Conservation (phyloP, 2,888 invertebrate genomes). For the Drosophila hamatofila region DNA sequence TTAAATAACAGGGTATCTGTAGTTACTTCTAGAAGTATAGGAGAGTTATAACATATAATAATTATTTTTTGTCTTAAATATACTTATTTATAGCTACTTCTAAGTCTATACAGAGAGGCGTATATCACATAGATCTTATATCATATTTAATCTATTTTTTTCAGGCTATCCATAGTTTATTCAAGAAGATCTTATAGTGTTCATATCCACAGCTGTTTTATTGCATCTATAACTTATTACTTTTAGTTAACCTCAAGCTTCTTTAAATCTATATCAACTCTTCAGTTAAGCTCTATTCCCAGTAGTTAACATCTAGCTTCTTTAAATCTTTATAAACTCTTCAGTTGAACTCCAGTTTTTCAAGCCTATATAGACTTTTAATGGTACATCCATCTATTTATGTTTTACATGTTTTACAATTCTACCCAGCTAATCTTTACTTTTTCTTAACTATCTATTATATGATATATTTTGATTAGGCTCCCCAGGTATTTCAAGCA, state of each 20-base stretch:
- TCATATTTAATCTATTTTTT: not conserved
- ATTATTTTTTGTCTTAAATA: too few species aligned
- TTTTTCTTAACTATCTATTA: not conserved
- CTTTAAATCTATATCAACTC: too few species aligned
- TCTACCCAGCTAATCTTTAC: not conserved
- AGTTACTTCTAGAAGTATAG: not conserved
- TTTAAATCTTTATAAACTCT: too few species aligned
- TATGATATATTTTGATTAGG: not conserved
- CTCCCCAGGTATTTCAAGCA: not conserved
- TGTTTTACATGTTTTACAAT: too few species aligned
- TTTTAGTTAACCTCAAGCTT: too few species aligned
- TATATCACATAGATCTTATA: not conserved
- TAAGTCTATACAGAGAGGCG: not conserved
- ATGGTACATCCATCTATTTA: too few species aligned
- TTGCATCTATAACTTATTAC: too few species aligned
- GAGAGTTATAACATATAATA: too few species aligned
- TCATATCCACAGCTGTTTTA: too few species aligned
- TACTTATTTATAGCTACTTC: too few species aligned
- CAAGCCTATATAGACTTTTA: not conserved
- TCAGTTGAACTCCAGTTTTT: too few species aligned
- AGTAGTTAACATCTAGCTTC: not conserved
- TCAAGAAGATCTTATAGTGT: not conserved
- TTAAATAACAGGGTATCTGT: not conserved
- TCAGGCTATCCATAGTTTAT: not conserved
- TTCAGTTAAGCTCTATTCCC: too few species aligned